Conservation (phyloP, 2,797 vertebrate species). For the Mallotus villosus region DNA sequence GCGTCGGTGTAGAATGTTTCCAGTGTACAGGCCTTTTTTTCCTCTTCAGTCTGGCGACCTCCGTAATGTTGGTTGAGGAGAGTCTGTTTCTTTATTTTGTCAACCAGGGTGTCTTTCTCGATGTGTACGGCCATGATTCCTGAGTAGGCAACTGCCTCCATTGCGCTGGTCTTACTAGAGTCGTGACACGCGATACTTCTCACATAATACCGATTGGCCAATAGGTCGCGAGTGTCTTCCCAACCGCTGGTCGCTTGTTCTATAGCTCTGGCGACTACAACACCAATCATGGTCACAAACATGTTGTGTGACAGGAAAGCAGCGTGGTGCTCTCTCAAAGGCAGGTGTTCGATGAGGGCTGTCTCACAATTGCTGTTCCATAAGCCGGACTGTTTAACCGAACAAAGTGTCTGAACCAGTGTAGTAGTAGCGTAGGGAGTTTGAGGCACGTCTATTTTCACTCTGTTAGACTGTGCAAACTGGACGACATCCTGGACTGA, state of each 20-base stretch:
- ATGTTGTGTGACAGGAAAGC: conserved; percentile 17
- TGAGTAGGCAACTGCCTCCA: background rate
- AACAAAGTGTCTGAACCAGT: background rate
- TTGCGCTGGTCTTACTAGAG: background rate
- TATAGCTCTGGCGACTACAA: conserved; percentile 4
- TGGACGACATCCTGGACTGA: background rate
- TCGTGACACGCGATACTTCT: conserved; percentile 11
- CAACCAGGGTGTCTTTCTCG: background rate
- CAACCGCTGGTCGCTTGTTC: background rate
- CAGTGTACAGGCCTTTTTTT: background rate
- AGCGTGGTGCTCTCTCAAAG: conserved; percentile 4
- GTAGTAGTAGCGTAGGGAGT: background rate
- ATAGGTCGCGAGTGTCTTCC: background rate
- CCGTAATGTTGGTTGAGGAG: background rate
- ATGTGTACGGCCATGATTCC: conserved; percentile 11
- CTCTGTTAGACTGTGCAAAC: background rate
- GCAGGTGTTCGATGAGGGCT: background rate
- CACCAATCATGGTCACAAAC: conserved; percentile 16
- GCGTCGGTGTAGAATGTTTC: background rate
- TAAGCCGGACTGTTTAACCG: background rate
- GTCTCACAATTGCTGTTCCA: background rate
- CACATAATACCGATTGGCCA: background rate
- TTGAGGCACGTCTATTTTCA: background rate
- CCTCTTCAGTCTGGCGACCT: background rate
- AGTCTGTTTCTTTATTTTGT: background rate